Conservation (phyloP, 1,140 invertebrate species). For the Phortica variegata region DNA sequence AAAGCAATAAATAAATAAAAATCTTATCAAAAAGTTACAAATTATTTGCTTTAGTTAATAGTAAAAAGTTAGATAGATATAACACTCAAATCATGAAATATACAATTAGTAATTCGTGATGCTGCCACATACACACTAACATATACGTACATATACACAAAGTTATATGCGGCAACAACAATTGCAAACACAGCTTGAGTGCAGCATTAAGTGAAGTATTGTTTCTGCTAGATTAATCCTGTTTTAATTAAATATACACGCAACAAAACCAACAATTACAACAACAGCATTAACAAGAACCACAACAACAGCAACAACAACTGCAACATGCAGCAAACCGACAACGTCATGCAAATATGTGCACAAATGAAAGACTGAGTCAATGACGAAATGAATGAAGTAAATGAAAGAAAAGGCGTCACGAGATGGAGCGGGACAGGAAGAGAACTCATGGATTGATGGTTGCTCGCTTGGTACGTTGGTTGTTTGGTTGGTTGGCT, state of each 20-base stretch:
- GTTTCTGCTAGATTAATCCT: constrained; percentile 54
- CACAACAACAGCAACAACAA: constrained; percentile 8
- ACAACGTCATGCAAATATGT: constrained; percentile 26
- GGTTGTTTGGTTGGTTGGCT: too few species aligned
- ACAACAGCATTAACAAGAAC: constrained; percentile 10
- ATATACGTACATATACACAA: too few species aligned
- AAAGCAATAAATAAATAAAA: constrained; percentile 2
- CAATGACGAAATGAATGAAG: constrained; percentile 48
- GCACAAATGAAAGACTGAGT: constrained; percentile 34
- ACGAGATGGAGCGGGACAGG: constrained; percentile 1
- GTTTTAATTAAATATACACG: constrained; percentile 55
- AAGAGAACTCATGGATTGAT: neutral
- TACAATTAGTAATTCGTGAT: too few species aligned
- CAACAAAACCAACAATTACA: constrained; percentile 46
- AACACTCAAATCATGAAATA: too few species aligned
- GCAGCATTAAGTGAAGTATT: constrained; percentile 55
- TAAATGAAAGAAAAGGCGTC: constrained; percentile 24
- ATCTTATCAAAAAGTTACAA: constrained; percentile 33
- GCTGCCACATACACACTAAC: too few species aligned
- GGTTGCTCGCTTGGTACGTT: too few species aligned
- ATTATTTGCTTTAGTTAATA: constrained; percentile 49
- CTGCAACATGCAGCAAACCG: constrained; percentile 22
- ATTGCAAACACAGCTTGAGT: constrained; percentile 1
- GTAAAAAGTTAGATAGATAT: too few species aligned
- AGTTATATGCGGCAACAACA: too few species aligned